These are phyloP conservation scores for Strix uralensis DNA, from an alignment of 2,113 vertebrate genomes.

Conservation along the genomic window DNA sequence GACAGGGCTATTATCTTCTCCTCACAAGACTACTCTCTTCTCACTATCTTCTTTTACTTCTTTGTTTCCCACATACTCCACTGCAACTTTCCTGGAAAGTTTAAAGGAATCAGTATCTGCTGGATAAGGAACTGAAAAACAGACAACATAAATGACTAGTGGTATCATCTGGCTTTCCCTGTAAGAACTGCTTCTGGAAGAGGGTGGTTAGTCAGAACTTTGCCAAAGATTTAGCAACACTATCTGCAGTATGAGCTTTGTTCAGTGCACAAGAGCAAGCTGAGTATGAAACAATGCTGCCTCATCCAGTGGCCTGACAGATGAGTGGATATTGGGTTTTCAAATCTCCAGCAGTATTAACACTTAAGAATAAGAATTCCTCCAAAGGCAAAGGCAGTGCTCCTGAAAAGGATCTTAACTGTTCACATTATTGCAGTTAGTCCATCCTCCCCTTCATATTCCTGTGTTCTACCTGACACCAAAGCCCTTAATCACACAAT, in stretches of 20 bases:
- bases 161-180: not conserved
- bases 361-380: not conserved
- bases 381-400: not conserved
- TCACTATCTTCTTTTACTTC: not conserved
- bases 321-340: not conserved
- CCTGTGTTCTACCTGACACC: not conserved
- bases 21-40: not conserved
- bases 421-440: not conserved
- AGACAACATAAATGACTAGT: not conserved
- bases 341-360: not conserved
- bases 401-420: not conserved
- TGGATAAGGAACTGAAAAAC: not conserved
- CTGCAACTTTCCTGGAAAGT: not conserved
- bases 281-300: not conserved
- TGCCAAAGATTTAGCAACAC: not conserved
- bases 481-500: not conserved
- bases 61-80: not conserved
- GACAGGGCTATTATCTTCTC: not conserved
- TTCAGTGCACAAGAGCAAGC: not conserved
- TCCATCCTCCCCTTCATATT: not conserved
- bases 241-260: not conserved
- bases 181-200: not conserved
- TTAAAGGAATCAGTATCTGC: not conserved
- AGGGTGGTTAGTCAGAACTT: not conserved
- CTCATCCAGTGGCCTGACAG: not conserved